phyloP scores from a whole-genome alignment of 1,140 invertebrate genomes.

The Papilio polyxenes region DNA sequence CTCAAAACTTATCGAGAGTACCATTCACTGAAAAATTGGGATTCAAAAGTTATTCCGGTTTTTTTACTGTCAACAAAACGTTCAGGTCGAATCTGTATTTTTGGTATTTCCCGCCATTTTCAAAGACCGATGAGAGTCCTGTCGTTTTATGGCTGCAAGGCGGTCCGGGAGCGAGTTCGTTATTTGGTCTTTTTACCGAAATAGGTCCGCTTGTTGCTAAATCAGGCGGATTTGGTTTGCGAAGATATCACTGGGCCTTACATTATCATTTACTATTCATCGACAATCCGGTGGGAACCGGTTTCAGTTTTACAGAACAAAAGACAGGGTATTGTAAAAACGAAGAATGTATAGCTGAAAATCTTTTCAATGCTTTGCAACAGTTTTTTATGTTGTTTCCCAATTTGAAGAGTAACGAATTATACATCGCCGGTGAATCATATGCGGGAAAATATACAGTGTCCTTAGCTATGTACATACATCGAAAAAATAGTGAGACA shows the following conservation, averaged over 20 bases:
- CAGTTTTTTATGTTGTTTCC: conserved; percentile 89
- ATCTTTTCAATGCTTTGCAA: conserved; percentile 82
- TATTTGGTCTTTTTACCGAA: conserved; percentile 81
- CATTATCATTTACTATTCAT: conserved; percentile 89
- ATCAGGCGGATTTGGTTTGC: conserved; percentile 63
- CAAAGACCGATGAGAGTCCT: conserved; percentile 78
- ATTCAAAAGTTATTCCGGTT: conserved; percentile 83
- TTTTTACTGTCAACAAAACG: conserved; percentile 85
- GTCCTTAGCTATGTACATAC: conserved; percentile 86
- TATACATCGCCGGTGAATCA: conserved; percentile 91
- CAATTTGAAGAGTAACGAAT: conserved; percentile 84
- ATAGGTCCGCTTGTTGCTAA: conserved; percentile 78
- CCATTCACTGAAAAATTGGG: conserved; percentile 58
- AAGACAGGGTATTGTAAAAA: conserved; percentile 82
- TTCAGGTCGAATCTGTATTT: conserved; percentile 88
- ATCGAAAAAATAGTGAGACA: conserved; percentile 81
- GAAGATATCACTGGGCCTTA: conserved; percentile 86
- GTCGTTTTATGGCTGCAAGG: conserved; percentile 89
- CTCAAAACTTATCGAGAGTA: conserved; percentile 67
- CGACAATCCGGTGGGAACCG: conserved; percentile 92
- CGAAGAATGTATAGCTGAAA: conserved; percentile 83
- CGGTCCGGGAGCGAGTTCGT: conserved; percentile 85
- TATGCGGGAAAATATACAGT: conserved; percentile 93
- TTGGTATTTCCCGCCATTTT: conserved; percentile 88
- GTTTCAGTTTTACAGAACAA: conserved; percentile 86